These are phyloP conservation scores for Heliconius hortense DNA, from an alignment of 2,888 invertebrate species.

Conservation along the genomic window DNA sequence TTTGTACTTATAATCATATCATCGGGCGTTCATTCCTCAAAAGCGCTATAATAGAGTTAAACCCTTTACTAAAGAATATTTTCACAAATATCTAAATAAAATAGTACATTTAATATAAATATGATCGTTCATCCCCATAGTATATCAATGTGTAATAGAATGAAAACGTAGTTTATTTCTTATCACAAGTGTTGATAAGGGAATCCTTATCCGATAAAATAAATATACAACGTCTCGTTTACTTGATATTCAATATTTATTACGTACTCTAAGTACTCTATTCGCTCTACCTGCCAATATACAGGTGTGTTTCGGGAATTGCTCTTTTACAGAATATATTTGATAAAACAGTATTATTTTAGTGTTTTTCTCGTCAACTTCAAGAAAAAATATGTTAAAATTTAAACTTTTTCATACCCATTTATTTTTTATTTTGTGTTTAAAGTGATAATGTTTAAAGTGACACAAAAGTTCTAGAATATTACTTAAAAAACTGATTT, in stretches of 20 bases:
- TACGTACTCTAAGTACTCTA: constrained; percentile 6
- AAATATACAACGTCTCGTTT: constrained; percentile 24
- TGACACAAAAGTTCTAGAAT: background rate
- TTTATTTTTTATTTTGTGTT: background rate
- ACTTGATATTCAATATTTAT: constrained; percentile 30
- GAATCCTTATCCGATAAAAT: constrained; percentile 32
- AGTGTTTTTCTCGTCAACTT: background rate
- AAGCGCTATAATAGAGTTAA: background rate
- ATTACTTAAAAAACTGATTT: constrained; percentile 4
- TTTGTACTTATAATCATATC: background rate
- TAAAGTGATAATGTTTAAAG: background rate
- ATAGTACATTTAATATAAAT: background rate
- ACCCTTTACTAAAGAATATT: background rate
- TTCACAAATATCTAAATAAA: background rate
- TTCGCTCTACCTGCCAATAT: background rate
- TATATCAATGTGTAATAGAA: constrained; percentile 4
- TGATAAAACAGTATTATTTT: background rate
- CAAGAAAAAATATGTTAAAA: background rate
- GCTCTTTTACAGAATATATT: background rate
- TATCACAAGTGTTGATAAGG: constrained; percentile 33
- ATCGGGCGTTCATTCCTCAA: background rate
- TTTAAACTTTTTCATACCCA: background rate
- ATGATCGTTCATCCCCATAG: constrained; percentile 6
- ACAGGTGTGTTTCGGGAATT: background rate
- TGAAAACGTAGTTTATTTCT: constrained; percentile 19